Evolutionary conservation across 2,113 vertebrate genomes (phyloP), one percentile per base, ranked within the genome.

Genomic region (Corythaeola cristata): DNA sequence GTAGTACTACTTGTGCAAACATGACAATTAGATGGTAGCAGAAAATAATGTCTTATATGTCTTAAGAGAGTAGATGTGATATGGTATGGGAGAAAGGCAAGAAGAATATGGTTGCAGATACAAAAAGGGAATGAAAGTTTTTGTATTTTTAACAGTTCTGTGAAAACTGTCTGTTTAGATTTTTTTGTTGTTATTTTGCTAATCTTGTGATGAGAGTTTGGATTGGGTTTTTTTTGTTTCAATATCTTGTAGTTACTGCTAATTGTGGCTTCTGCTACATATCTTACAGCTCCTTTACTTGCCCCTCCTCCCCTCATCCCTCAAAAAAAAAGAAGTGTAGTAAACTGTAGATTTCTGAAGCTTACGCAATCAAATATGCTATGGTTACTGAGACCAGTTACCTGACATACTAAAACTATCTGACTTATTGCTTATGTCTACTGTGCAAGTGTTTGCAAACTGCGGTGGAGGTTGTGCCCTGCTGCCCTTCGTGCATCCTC

Each of bases 381-480:
- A 2, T 58, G 15, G 8, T 52, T 68, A 41, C 12, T 84, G 77
- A 64, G 47, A 28, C 20, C 47, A 63, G 24, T 44, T 33, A 15
- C 21, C 68, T 44, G 33, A 26, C n/a, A 50, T 7, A 8, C 52
- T 87, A 37, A 60, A 78, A n/a, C 3, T 41, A 15, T 33, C 32
- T 37, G 21, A 1, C 35, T 55, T 64, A 8, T 19, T 73, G 44
- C 5, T 80, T 59, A 19, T 24, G n/a, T 77, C 26, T 81, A 0
- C 50, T 37, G 15, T 52, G 32, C 47, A 63, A 35, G 5, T 33
- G 3, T 66, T 79, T 24, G 26, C 33, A 44, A 52, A 44, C 33
- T 44, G 22, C 0, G 0, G 6, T 56, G 35, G 33, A 60, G 9
- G 8, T 14, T 50, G 44, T 78, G 28, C 15, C 28, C 22, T 77